Conservation (phyloP, 2,888 invertebrate genomes). For the Sylvicola cinctus region DNA sequence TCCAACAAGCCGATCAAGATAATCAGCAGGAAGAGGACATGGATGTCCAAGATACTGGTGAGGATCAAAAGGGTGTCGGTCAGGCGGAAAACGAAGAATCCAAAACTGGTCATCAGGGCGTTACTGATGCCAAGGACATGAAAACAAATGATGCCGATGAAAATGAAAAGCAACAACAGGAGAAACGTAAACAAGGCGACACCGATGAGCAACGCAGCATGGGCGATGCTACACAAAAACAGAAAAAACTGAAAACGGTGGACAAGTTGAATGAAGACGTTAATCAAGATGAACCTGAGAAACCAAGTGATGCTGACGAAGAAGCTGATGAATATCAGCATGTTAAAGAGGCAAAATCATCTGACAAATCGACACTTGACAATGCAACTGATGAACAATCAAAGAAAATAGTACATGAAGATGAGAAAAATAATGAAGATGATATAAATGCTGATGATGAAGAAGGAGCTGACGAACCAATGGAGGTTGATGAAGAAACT, state of each 20-base stretch:
- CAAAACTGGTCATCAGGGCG: conserved; percentile 45
- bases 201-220: conserved; percentile 54
- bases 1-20: conserved; percentile 20
- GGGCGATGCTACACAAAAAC: conserved; percentile 22
- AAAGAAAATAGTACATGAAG: conserved; percentile 31
- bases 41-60: conserved; percentile 31
- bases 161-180: conserved; percentile 27
- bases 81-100: conserved; percentile 50
- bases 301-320: conserved; percentile 25
- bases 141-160: conserved; percentile 24
- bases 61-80: conserved; percentile 42
- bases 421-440: conserved; percentile 29
- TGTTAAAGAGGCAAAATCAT: conserved; percentile 55
- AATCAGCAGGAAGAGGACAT: conserved; percentile 28
- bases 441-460: conserved; percentile 33
- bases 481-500: conserved; percentile 27
- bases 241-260: conserved; percentile 28
- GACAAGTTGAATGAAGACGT: conserved; percentile 25
- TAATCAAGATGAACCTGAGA: conserved; percentile 26
- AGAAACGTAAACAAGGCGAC: conserved; percentile 50
- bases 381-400: conserved; percentile 71
- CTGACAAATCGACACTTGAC: conserved; percentile 51
- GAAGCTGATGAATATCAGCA: conserved; percentile 56
- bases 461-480: conserved; percentile 26
- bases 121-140: conserved; percentile 21